Evolutionary conservation across 1,140 invertebrate species (phyloP).

Genomic region (Drosophila setifemur): DNA sequence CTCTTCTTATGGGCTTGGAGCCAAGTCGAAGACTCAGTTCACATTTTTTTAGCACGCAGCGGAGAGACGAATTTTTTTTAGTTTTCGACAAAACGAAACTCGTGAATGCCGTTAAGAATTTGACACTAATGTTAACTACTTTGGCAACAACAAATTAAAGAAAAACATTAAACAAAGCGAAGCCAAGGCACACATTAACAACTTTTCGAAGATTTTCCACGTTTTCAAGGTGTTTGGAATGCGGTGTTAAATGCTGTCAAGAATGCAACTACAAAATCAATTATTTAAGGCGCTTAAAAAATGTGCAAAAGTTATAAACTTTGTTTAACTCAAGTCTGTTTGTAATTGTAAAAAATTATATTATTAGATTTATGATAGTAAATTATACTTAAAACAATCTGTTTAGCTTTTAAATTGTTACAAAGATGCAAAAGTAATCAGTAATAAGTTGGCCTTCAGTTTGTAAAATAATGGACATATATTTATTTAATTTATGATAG

Average conservation of each 20-base stretch:
- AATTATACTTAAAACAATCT: no score
- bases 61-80: neutral
- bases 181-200: neutral
- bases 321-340: no score
- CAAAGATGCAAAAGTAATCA: no score
- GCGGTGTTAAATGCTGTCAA: neutral
- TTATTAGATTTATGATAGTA: no score
- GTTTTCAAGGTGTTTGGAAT: neutral
- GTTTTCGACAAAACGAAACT: neutral
- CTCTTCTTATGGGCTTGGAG: neutral
- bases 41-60: slow-evolving; percentile 39
- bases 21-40: slow-evolving; percentile 8
- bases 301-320: no score
- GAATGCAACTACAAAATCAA: neutral
- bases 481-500: no score
- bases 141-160: neutral
- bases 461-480: no score
- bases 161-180: slow-evolving; percentile 1
- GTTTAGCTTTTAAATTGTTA: no score
- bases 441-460: no score
- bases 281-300: neutral
- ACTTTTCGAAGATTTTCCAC: neutral
- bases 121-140: neutral
- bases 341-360: no score
- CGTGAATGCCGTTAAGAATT: slow-evolving; percentile 8